These are phyloP conservation scores for Antennarius striatus DNA, from an alignment of 2,113 vertebrate genomes.

Conservation along the genomic window DNA sequence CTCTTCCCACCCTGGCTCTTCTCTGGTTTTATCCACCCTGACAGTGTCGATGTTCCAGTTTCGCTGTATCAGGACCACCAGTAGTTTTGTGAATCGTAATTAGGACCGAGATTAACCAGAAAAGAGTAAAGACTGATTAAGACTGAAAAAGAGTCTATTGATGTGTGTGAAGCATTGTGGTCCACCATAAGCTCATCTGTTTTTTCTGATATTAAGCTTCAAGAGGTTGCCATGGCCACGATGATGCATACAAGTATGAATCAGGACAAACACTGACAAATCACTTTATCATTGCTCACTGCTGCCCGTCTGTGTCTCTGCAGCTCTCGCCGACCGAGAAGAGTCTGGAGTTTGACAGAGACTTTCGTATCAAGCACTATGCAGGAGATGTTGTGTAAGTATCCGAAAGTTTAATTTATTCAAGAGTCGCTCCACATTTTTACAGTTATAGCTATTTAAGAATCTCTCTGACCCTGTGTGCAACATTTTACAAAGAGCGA, in stretches of 20 bases:
- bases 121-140: no score
- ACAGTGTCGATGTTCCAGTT: constrained; percentile 36
- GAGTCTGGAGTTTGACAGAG: constrained; percentile 92
- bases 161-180: not conserved
- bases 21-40: constrained; percentile 11
- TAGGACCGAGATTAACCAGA: not conserved
- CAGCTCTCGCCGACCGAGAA: constrained; percentile 92
- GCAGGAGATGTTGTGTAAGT: constrained; percentile 95
- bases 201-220: no score
- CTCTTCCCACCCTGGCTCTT: not conserved
- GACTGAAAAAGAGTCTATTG: no score
- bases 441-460: constrained; percentile 25
- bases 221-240: no score
- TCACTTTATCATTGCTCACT: not conserved
- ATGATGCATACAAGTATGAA: not conserved
- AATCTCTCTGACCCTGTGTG: no score
- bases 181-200: no score
- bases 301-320: constrained; percentile 30
- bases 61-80: constrained; percentile 3
- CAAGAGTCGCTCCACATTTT: constrained; percentile 8
- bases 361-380: constrained; percentile 95
- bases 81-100: not conserved
- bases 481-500: no score
- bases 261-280: no score
- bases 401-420: constrained; percentile 42